Base-by-base conservation (phyloP, 1,140 invertebrate species). In the Saccostrea cuccullata region DNA sequence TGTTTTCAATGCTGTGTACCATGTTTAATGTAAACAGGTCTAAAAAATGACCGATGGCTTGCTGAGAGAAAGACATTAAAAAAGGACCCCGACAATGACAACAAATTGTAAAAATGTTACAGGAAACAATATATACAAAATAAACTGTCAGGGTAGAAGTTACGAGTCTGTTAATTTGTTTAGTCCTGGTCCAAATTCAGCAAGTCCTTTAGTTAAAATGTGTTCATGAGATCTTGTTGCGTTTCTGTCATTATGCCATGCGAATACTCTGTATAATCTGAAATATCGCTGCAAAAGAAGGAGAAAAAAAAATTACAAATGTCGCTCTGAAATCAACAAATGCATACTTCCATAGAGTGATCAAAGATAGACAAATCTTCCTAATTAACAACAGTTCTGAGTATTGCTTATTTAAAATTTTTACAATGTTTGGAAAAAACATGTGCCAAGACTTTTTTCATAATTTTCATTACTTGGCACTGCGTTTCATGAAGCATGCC, bases 231-330 rank as follows among this genome's bases (percentile, higher is more conserved):
- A 70, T 30, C 77, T 26, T 15, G 9, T 4, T n/a, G n/a, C 4
- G 26, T 8, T 15, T 77, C 70, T 77, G 70, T 77, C 70, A 12
- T 70, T 89, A 89, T 23, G 89, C 87, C 92, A 94, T 94, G 55
- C 94, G 89, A 84, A 94, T 95, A 86, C 94, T 95, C 91, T 95
- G 98, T 92, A 99, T 98, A 92, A 99, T 98, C 96, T 99, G 98
- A 96, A 99, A 99, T 91, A 99, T 96, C 89, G 98, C 98, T 96
- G 96, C 90, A 93, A 96, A 95, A 92, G 93, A 89, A 94, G 91
- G 94, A 91, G 17, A 23, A 8, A 67, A 47, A 47, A 47, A 47
- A 47, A 47, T 47, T 47, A 47, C 5, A 47, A 47, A 47, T 47
- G 47, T 47, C 47, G 9, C 47, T 47, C 5, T 47, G 47, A 47